A percentile compares a stretch with the other conserved stretches of the same genome.
These are phyloP conservation scores for Rhabdomys dilectus DNA, from an alignment of 2,113 vertebrate species.

Conservation along the genomic window DNA sequence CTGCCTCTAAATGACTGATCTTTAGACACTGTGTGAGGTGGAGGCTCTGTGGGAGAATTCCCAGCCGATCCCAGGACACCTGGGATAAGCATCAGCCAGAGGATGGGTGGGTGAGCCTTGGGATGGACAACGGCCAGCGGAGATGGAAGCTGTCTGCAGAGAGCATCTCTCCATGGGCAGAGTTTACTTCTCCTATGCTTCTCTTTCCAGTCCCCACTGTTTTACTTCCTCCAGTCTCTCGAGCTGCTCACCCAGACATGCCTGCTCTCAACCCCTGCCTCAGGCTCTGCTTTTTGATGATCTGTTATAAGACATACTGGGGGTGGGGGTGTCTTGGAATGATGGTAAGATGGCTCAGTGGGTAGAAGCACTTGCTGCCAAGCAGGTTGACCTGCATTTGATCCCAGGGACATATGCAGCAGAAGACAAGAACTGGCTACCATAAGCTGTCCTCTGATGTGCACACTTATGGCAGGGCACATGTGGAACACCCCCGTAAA, in stretches of 20 bases:
- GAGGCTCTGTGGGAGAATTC: not conserved
- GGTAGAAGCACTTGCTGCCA: not conserved
- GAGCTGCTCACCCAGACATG: not conserved
- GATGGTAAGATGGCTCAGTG: not conserved
- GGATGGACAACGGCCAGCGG: fast-evolving
- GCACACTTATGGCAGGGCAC: not conserved
- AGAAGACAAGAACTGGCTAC: not conserved
- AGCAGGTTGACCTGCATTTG: not conserved
- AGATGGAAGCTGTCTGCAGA: not conserved
- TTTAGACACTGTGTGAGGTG: not conserved
- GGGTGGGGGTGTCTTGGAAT: not conserved
- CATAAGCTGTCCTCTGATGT: not conserved
- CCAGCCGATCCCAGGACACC: not conserved
- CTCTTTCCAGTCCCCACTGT: not conserved
- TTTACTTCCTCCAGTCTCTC: not conserved
- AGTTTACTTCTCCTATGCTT: not conserved
- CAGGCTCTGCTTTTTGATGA: not conserved
- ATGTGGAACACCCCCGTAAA: not conserved
- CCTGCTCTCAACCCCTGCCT: not conserved
- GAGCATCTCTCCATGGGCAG: not conserved
- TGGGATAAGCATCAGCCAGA: fast-evolving
- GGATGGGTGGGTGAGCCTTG: not conserved
- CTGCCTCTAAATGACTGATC: not conserved
- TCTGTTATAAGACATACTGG: not conserved
- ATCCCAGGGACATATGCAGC: not conserved